Evolutionary conservation across 2,797 vertebrate species (phyloP), one percentile per base, ranked within the genome.

Genomic region (Perodicticus potto): DNA sequence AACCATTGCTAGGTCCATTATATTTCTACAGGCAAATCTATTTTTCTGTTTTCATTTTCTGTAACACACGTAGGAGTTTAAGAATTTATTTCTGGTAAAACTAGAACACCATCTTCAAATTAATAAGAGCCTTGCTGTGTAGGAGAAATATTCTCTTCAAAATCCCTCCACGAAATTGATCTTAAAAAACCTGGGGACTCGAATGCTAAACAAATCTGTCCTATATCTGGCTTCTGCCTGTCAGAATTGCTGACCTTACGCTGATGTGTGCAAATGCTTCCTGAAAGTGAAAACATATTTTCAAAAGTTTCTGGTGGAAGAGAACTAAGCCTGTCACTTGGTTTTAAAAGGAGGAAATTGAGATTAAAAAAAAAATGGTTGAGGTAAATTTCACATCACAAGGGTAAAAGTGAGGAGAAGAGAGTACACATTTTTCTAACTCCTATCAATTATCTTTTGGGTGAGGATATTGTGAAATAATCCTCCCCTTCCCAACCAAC

Each of bases 311-410:
- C 77, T 95, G 49, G 97, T 88, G 95, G 91, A 87, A 95, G 97
- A 98, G 92, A 97, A 82, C 80, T 34, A 92, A 97, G 65, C 94
- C 65, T 93, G 93, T 83, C 61, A 40, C 27, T 95, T 73, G 57
- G 82, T 89, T 96, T 97, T 96, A 55, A 97, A 96, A 65, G 78
- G 63, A 93, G 93, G 74, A 91, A 97, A 97, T 25, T 57, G 14
- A 91, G 61, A 95, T 96, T 96, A 97, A 94, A 96, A 65, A 65
- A 96, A 95, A 98, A 98, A 97, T 96, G 93, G 85, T 96, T 98
- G 88, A 96, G 96, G 93, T 76, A n/a, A 95, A 96, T 98, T 97
- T 98, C 94, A 95, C 96, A 94, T 98, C 91, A 92, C 91, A 97
- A 89, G 57, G 34, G 53, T 93, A 97, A 59, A 65, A 5, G 61